These are phyloP conservation scores for Eulemur rubriventer DNA, from an alignment of 2,797 vertebrate species.

Conservation along the genomic window DNA sequence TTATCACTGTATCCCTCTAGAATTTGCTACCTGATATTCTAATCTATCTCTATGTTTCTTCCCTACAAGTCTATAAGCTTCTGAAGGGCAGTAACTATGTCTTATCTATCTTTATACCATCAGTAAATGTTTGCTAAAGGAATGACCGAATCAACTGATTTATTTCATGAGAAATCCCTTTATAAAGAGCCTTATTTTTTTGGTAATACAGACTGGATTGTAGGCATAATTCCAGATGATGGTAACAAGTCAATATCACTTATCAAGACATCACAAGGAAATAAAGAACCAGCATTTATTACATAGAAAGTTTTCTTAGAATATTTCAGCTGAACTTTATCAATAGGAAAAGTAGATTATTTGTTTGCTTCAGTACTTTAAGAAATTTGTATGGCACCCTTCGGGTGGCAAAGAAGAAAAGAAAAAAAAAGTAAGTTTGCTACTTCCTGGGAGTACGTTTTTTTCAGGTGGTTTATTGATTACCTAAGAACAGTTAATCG, in stretches of 20 bases:
- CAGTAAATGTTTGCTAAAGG: conserved; percentile 8
- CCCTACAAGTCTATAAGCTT: neutral
- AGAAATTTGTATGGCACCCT: neutral
- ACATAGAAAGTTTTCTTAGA: neutral
- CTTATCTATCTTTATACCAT: neutral
- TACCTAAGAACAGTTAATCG: conserved; percentile 27
- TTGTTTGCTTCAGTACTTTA: neutral
- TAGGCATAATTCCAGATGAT: neutral
- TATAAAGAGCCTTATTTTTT: neutral
- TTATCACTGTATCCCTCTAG: neutral
- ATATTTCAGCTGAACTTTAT: neutral
- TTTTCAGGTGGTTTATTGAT: conserved; percentile 42
- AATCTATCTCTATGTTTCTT: neutral
- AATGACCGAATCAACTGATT: neutral
- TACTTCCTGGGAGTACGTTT: neutral
- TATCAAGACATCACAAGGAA: neutral
- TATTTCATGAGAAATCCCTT: neutral
- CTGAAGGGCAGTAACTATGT: neutral
- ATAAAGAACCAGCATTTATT: neutral
- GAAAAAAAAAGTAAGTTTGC: neutral
- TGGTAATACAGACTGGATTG: neutral
- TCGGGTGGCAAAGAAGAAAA: neutral
- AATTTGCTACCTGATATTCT: neutral
- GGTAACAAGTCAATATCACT: neutral
- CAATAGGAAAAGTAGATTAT: neutral